Conservation (phyloP, 2,113 vertebrate genomes). For the Elgaria multicarinata region DNA sequence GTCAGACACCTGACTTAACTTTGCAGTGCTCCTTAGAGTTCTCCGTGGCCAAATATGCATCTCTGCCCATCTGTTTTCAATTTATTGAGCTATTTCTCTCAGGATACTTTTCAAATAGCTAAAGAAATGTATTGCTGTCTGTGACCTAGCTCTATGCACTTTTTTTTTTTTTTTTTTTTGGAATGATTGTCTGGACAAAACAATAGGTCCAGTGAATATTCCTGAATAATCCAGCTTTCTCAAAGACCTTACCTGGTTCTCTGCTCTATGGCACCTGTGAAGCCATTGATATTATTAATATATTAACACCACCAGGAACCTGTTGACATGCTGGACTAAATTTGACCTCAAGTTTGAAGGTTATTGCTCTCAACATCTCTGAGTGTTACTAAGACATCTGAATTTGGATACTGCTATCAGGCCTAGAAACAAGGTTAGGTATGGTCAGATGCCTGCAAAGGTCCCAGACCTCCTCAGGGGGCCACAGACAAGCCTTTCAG, state of each 20-base stretch:
- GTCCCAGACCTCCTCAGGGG: too few species aligned
- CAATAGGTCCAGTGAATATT: conserved; percentile 18
- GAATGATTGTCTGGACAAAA: conserved; percentile 41
- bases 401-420: neutral
- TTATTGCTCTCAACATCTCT: neutral
- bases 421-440: too few species aligned
- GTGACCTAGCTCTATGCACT: conserved; percentile 9
- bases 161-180: neutral
- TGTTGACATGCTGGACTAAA: neutral
- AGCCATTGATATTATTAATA: neutral
- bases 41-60: conserved; percentile 45
- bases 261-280: neutral
- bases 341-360: neutral
- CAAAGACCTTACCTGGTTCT: neutral
- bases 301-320: neutral
- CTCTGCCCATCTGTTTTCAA: conserved; percentile 57
- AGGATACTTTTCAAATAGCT: conserved; percentile 60
- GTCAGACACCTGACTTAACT: conserved; percentile 64
- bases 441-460: too few species aligned
- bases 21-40: conserved; percentile 25
- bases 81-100: conserved; percentile 56
- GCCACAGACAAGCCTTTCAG: too few species aligned
- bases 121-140: conserved; percentile 38
- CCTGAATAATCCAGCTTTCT: conserved; percentile 35
- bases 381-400: neutral